Base-by-base conservation (phyloP, 2,113 vertebrate species). In the Pomatostomus ruficeps region DNA sequence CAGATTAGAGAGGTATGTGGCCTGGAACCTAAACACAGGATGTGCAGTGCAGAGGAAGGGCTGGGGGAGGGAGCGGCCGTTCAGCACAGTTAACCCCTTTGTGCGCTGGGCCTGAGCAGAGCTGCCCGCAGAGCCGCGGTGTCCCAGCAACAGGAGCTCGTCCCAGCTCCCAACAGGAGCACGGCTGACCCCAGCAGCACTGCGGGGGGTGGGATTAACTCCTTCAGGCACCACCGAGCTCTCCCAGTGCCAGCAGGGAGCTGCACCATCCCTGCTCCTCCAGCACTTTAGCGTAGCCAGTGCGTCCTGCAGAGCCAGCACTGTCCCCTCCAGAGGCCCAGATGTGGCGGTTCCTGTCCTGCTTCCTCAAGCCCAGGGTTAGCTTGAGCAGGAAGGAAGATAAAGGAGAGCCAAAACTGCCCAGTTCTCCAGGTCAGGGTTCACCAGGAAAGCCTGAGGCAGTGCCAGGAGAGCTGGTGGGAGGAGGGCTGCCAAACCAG, bases 1-100 rank as follows among this genome's bases (percentile, higher is more conserved):
- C 91, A 97, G 97, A 98, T 98, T 97, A 98, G 96, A 97, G 97
- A 98, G 98, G 97, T 96, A 97, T 97, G 97, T 97, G 97, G 97
- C 97, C 89, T 98, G 97, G 97, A 98, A 97, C 97, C 97, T 96
- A 96, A 97, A 98, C 97, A 98, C 97, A 98, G 98, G 98, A 98
- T 97, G 97, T 97, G 96, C 93, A 93, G 95, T 55, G 89, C 96
- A 94, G 96, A 97, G 96, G 95, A 97, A 97, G 84, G 95, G 95
- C 93, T 95, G 92, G 92, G 85, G 71, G 85, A 97, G 97, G 96
- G 97, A 96, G 81, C 59, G 16, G 58, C 36, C 61, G 19, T 29
- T 67, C 77, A 7, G 91, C 80, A 75, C 85, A 80, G n/a, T 98
- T 98, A 98, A 98, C 97, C 94, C 97, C 93, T 97, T 97, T 90